Evolutionary conservation across 2,113 vertebrate species (phyloP).

Genomic region (Phrynocephalus versicolor): DNA sequence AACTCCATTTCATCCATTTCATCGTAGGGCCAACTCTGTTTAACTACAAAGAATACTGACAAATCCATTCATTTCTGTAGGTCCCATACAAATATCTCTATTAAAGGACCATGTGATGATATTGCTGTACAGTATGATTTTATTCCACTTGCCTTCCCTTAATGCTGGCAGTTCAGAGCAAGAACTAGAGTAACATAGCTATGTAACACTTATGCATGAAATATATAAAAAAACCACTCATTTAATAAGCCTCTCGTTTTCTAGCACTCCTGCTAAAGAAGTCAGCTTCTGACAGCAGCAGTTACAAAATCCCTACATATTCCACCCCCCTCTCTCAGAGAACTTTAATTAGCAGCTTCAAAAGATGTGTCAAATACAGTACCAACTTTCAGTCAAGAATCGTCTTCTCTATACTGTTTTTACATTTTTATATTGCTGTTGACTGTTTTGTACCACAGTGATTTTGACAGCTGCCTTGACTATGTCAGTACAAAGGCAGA

Average conservation of each 20-base stretch:
- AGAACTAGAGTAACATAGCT: too few relatives aligned
- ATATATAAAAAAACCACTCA: neutral
- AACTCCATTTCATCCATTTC: too few relatives aligned
- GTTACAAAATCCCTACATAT: neutral
- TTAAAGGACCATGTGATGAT: neutral
- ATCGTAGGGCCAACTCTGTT: too few relatives aligned
- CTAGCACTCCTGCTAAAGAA: neutral
- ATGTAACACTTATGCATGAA: neutral
- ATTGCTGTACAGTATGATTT: neutral
- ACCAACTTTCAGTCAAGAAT: neutral
- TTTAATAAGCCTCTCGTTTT: neutral
- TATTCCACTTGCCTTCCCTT: neutral
- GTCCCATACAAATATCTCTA: too few relatives aligned
- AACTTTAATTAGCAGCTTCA: neutral
- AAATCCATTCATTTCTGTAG: conserved; percentile 2
- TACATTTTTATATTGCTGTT: neutral
- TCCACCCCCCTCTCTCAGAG: neutral
- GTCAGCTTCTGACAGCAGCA: neutral
- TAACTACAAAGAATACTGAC: conserved; percentile 36
- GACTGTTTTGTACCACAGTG: neutral
- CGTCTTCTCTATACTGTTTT: neutral
- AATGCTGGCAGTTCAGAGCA: neutral
- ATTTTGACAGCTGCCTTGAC: neutral
- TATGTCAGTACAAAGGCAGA: neutral
- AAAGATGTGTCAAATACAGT: neutral